Evolutionary conservation across 2,888 invertebrate genomes (phyloP), one percentile per base, ranked within the genome.

Genomic region (Troides helena): DNA sequence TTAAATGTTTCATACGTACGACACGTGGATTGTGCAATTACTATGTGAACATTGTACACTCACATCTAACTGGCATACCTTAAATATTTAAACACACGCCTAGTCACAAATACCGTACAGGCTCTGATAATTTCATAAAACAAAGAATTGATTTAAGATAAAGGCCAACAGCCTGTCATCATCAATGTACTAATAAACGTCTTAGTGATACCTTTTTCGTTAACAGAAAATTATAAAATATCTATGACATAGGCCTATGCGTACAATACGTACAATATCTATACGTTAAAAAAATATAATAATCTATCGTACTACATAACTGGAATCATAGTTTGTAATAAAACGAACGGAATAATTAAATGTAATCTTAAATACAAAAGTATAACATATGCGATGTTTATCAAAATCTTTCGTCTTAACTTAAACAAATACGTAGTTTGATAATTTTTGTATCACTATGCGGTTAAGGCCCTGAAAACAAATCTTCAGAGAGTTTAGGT

Each of bases 61-160:
- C 59, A 59, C 30, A 23, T 30, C 59, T 30, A 30, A 14, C 25
- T 30, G 21, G 30, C 59, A 59, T 59, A 59, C 30, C 59, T 59
- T 59, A 30, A 59, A 59, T 59, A 59, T 59, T 59, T 59, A 14
- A 30, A 30, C 30, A 58, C 58, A 58, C 25, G 58, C 25, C 23
- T 58, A 58, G 23, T 58, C 25, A 58, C 23, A 30, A 59, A 21
- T 23, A 59, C 30, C 17, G 17, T 59, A 59, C 14, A 17, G 25
- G 17, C 30, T 25, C 59, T 59, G 59, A 59, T 30, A 59, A 59
- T 59, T 59, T 25, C 14, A 30, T 59, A 30, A 59, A 25, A 59
- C 59, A 59, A 14, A 23, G 23, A 59, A 59, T 30, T 59, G 25
- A 59, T 59, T 30, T 30, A 59, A 59, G 59, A 59, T 59, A 59